Percentiles rank a stretch among this genome's conserved stretches.
These are phyloP conservation scores for Kobus ellipsiprymnus DNA, from an alignment of 2,113 vertebrate genomes.

Conservation along the genomic window DNA sequence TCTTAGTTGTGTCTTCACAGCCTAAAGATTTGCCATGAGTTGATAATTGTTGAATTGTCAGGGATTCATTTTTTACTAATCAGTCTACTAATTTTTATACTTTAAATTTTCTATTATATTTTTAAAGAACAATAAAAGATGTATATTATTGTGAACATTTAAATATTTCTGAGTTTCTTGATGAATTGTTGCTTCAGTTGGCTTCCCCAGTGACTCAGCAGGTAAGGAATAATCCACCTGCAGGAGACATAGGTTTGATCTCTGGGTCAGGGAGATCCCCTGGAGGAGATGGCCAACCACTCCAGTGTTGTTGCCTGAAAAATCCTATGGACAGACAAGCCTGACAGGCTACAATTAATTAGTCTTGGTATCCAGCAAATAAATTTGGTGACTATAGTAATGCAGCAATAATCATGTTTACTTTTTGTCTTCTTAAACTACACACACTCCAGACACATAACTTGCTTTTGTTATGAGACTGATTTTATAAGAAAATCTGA, in stretches of 20 bases:
- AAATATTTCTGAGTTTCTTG: constrained; percentile 2
- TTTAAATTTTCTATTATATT: background rate
- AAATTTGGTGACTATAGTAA: background rate
- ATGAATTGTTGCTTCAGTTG: background rate
- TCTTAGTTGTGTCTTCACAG: background rate
- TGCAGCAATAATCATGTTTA: background rate
- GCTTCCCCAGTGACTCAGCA: background rate
- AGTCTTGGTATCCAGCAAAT: background rate
- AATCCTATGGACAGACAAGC: background rate
- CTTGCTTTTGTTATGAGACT: constrained; percentile 47
- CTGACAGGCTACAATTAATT: background rate
- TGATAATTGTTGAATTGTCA: constrained; percentile 2
- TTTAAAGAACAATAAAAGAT: background rate
- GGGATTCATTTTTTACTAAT: background rate
- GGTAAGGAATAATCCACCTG: background rate
- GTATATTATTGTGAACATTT: background rate
- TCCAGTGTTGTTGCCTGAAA: background rate
- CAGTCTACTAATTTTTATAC: background rate
- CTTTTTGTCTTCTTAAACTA: constrained; percentile 54
- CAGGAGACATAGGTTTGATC: background rate
- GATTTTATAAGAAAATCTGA: constrained; percentile 38
- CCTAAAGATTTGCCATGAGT: background rate
- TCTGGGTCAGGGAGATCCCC: background rate
- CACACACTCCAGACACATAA: constrained; percentile 32
- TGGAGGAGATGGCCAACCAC: background rate